Evolutionary conservation across 2,888 invertebrate genomes (phyloP).

Genomic region (Acronicta psi): DNA sequence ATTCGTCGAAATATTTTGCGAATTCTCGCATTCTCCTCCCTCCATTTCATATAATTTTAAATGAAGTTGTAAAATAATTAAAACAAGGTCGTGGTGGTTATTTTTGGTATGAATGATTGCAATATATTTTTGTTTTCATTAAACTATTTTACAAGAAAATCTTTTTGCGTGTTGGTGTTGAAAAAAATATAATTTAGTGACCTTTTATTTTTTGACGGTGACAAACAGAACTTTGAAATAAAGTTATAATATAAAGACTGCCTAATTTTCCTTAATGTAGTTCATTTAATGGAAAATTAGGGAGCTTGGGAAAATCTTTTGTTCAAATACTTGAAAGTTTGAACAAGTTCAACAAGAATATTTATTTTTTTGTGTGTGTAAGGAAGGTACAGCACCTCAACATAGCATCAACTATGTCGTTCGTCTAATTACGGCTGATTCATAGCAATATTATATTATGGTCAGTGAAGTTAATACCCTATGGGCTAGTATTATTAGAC

Average conservation of each 20-base stretch:
- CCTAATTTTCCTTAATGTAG: background rate
- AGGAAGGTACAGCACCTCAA: too few species aligned
- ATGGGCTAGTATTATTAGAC: too few species aligned
- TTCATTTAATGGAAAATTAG: conserved; percentile 29
- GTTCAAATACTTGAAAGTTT: conserved; percentile 43
- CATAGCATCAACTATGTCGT: too few species aligned
- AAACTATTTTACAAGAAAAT: background rate
- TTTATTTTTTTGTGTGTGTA: background rate
- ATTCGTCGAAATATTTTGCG: conserved; percentile 38
- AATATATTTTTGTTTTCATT: conserved; percentile 5
- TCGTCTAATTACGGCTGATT: too few species aligned
- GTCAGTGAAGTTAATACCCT: too few species aligned
- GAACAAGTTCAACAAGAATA: conserved; percentile 9
- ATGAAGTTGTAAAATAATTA: conserved; percentile 11
- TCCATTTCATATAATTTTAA: conserved; percentile 15
- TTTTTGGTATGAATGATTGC: background rate
- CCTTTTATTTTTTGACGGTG: conserved; percentile 20
- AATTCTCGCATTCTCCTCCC: too few species aligned
- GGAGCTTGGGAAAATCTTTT: conserved; percentile 35
- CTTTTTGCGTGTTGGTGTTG: background rate
- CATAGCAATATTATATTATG: too few species aligned
- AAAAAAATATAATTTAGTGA: conserved; percentile 6
- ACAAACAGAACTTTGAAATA: conserved; percentile 38
- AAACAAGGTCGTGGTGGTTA: background rate
- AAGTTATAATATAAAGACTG: conserved; percentile 16